Evolutionary conservation across 2,113 vertebrate genomes (phyloP).

Genomic region (Lagenorhynchus albirostris): DNA sequence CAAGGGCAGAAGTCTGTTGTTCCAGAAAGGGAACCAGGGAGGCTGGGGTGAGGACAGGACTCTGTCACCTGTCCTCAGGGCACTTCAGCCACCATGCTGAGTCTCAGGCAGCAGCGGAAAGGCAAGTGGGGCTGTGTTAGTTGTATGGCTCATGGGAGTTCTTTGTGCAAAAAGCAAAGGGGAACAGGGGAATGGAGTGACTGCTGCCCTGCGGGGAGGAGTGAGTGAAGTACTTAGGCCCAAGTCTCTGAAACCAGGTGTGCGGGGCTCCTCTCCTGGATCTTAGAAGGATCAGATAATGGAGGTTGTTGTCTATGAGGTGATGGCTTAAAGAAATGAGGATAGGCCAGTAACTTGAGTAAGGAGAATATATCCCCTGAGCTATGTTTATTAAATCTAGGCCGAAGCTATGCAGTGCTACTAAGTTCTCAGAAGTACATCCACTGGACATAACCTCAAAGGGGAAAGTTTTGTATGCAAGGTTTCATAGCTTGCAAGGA

Average conservation of each 20-base stretch:
- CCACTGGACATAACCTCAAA: neutral
- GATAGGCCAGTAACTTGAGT: neutral
- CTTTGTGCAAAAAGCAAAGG: neutral
- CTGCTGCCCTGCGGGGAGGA: neutral
- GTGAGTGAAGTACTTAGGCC: fast-evolving
- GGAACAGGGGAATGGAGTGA: fast-evolving
- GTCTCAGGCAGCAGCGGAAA: neutral
- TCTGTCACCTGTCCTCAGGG: neutral
- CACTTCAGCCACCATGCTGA: neutral
- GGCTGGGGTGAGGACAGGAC: no score
- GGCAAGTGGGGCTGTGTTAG: neutral
- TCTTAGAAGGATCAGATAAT: neutral
- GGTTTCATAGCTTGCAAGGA: neutral
- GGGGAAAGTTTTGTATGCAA: no score
- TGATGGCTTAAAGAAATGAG: neutral
- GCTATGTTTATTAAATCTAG: neutral
- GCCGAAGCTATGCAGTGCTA: no score
- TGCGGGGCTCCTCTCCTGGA: neutral
- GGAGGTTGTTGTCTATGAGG: neutral
- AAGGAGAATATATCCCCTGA: fast-evolving
- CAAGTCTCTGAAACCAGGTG: neutral
- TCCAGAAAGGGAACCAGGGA: neutral
- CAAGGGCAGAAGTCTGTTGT: neutral
- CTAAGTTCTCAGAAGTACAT: neutral
- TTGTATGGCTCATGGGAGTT: neutral